phyloP scores from a whole-genome alignment of 1,140 invertebrate genomes.

The Trachelipus rathkii region DNA sequence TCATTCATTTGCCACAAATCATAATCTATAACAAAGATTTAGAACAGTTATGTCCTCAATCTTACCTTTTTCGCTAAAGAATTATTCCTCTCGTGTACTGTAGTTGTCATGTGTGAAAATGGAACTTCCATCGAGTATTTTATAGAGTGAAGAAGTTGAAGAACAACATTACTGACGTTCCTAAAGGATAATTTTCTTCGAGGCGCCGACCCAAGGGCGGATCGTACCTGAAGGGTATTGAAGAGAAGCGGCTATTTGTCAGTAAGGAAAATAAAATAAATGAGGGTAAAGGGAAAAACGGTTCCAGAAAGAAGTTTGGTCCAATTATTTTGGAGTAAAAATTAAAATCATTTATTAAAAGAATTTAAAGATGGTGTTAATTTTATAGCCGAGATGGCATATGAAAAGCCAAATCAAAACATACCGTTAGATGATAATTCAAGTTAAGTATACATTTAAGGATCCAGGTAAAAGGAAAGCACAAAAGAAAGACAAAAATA shows the following conservation, averaged over 20 bases:
- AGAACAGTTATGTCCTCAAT: not conserved
- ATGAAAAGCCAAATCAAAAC: no score
- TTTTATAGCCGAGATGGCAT: no score
- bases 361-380: no score
- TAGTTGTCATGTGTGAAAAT: conserved; percentile 80
- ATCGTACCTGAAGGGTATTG: conserved; percentile 66
- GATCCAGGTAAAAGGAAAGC: no score
- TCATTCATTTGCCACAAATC: no score
- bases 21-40: no score
- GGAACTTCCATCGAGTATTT: conserved; percentile 89
- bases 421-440: no score
- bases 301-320: no score
- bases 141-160: conserved; percentile 82
- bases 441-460: no score
- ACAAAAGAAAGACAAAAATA: no score
- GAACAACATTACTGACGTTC: conserved; percentile 85
- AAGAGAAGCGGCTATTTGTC: conserved; percentile 60
- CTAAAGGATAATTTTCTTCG: conserved; percentile 78
- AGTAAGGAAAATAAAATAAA: conserved; percentile 40
- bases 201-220: conserved; percentile 60
- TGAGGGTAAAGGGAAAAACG: not conserved
- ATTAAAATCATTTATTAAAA: conserved; percentile 3
- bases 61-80: conserved; percentile 49
- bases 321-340: not conserved
- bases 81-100: conserved; percentile 45